phyloP scores from a whole-genome alignment of 2,888 invertebrate genomes.

The Flexamia atlantica region DNA sequence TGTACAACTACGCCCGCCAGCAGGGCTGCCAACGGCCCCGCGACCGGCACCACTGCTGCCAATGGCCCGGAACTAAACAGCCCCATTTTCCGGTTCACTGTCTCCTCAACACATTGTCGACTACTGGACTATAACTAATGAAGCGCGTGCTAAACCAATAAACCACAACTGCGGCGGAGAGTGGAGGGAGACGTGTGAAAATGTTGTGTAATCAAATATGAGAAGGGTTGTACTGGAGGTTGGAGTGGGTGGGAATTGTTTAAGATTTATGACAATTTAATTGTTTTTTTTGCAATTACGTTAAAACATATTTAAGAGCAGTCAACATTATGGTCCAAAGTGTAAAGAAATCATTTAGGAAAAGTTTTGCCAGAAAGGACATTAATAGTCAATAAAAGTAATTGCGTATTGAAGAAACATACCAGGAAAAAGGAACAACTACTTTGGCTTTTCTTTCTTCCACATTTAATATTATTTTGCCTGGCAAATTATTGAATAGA shows the following conservation, averaged over 20 bases:
- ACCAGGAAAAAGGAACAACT: too few relatives aligned
- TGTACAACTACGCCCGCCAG: constrained; percentile 11
- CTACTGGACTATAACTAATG: constrained; percentile 53
- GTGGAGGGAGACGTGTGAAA: constrained; percentile 32
- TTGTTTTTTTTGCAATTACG: too few relatives aligned
- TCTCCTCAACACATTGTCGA: constrained; percentile 46
- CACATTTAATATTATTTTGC: too few relatives aligned
- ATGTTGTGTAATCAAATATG: background rate
- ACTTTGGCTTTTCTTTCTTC: too few relatives aligned
- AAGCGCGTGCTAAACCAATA: constrained; percentile 49
- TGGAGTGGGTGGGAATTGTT: background rate
- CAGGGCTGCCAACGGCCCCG: constrained; percentile 25
- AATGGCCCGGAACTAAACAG: constrained; percentile 54
- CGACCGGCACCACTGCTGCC: constrained; percentile 30
- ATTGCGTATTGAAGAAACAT: too few relatives aligned
- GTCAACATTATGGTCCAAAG: too few relatives aligned
- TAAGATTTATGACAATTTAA: too few relatives aligned
- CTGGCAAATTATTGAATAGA: too few relatives aligned
- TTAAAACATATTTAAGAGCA: too few relatives aligned
- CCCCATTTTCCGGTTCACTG: constrained; percentile 40
- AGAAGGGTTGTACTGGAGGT: background rate
- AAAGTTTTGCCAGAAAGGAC: too few relatives aligned
- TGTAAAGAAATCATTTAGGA: too few relatives aligned
- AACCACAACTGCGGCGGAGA: background rate
- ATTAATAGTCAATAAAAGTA: too few relatives aligned